phyloP scores from a whole-genome alignment of 2,797 vertebrate genomes.

The Halcyon smyrnensis region DNA sequence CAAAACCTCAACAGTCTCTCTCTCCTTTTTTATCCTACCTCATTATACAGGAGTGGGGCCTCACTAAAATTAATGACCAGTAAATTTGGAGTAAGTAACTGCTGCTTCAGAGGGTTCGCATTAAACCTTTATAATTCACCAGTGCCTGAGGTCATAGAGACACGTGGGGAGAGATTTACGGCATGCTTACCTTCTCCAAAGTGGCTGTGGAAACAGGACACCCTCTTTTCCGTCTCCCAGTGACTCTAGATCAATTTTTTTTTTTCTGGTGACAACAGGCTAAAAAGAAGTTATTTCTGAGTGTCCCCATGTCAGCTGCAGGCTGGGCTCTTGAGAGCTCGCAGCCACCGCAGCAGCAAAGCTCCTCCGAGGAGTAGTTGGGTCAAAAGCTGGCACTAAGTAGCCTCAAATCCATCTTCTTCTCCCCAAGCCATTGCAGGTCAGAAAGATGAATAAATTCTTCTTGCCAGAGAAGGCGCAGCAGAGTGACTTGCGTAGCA shows the following conservation, averaged over 20 bases:
- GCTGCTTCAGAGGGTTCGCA: neutral
- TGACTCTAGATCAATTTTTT: neutral
- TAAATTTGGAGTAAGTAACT: constrained; percentile 37
- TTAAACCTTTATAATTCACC: constrained; percentile 36
- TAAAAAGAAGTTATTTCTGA: constrained; percentile 6
- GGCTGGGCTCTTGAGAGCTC: neutral
- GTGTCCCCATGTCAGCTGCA: neutral
- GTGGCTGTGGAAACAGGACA: constrained; percentile 9
- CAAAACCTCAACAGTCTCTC: neutral
- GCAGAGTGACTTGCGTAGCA: neutral
- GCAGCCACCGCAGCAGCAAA: neutral
- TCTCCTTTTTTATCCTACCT: neutral
- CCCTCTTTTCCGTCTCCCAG: neutral
- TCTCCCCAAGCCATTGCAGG: neutral
- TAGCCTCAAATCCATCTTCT: neutral
- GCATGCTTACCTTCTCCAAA: constrained; percentile 13
- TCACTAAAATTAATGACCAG: neutral
- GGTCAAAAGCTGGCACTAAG: neutral
- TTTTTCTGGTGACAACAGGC: neutral
- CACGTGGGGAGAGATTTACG: neutral
- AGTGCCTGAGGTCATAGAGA: neutral
- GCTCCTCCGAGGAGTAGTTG: neutral
- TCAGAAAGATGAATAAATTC: constrained; percentile 4
- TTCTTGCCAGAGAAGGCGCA: neutral
- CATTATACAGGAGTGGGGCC: neutral